phyloP scores from a whole-genome alignment of 2,888 invertebrate genomes.

The Sipunculus nudus region DNA sequence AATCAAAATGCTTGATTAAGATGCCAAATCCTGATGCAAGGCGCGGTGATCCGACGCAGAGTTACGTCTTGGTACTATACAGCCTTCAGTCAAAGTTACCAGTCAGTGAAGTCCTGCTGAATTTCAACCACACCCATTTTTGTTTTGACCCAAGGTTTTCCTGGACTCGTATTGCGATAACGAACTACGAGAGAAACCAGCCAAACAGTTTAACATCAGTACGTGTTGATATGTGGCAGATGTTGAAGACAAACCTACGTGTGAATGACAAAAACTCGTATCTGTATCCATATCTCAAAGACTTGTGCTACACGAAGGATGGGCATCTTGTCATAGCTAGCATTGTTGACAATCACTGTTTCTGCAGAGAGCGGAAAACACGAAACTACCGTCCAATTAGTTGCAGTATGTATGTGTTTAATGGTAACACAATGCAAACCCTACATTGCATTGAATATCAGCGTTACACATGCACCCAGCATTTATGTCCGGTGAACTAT shows the following conservation, averaged over 20 bases:
- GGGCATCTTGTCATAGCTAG: constrained; percentile 61
- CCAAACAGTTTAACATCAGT: constrained; percentile 61
- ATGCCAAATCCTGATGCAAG: constrained; percentile 42
- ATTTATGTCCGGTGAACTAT: constrained; percentile 63
- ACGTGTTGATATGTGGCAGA: constrained; percentile 51
- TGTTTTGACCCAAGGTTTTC: constrained; percentile 63
- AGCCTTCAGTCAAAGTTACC: constrained; percentile 52
- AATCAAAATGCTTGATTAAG: constrained; percentile 58
- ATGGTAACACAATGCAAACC: constrained; percentile 57
- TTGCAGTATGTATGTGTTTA: constrained; percentile 61
- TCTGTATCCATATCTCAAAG: constrained; percentile 57
- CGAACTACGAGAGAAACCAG: constrained; percentile 56
- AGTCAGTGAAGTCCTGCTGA: constrained; percentile 50
- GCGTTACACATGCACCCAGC: constrained; percentile 59
- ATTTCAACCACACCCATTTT: constrained; percentile 48
- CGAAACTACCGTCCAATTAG: constrained; percentile 58
- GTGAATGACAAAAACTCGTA: constrained; percentile 51
- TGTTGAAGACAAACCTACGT: constrained; percentile 52
- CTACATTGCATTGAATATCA: constrained; percentile 64
- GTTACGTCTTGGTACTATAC: constrained; percentile 58
- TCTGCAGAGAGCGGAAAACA: constrained; percentile 59
- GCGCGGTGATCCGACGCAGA: constrained; percentile 9
- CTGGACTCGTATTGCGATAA: constrained; percentile 58
- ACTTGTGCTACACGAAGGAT: constrained; percentile 58
- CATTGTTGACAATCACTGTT: constrained; percentile 54